Evolutionary conservation across 92 coral and sea anemone species (phyloP).

Genomic region (Phenganax subtilis): DNA sequence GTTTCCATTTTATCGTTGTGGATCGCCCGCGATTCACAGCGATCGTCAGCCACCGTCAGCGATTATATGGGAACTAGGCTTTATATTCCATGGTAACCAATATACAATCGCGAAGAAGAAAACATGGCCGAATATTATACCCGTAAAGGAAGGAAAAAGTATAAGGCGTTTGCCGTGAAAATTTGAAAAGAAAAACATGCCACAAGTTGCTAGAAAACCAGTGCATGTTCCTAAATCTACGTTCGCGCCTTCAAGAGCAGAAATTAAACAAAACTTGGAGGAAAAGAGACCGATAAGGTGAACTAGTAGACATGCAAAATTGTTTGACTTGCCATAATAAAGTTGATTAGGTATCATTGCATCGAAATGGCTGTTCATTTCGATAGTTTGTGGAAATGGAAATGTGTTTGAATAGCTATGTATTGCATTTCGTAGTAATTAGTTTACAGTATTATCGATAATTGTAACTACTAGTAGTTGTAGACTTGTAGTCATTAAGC

Average conservation of each 20-base stretch:
- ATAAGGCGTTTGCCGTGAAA: background rate
- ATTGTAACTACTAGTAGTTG: no score
- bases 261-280: conserved; percentile 19
- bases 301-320: background rate
- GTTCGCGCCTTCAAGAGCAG: background rate
- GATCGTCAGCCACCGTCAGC: no score
- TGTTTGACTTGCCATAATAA: background rate
- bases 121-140: conserved; percentile 11
- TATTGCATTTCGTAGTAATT: no score
- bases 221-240: conserved; percentile 4
- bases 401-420: no score
- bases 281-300: conserved; percentile 33
- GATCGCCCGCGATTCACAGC: no score
- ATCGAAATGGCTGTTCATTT: background rate
- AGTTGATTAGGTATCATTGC: background rate
- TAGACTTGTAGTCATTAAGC: no score
- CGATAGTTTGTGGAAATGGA: no score
- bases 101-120: background rate
- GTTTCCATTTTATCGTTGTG: no score
- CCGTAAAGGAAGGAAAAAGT: background rate
- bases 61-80: no score
- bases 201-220: conserved; percentile 5
- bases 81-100: conserved; percentile 40
- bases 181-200: background rate
- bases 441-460: no score